Evolutionary conservation across 2,888 invertebrate genomes (phyloP).

Genomic region (Xestoiulus laeticollis): DNA sequence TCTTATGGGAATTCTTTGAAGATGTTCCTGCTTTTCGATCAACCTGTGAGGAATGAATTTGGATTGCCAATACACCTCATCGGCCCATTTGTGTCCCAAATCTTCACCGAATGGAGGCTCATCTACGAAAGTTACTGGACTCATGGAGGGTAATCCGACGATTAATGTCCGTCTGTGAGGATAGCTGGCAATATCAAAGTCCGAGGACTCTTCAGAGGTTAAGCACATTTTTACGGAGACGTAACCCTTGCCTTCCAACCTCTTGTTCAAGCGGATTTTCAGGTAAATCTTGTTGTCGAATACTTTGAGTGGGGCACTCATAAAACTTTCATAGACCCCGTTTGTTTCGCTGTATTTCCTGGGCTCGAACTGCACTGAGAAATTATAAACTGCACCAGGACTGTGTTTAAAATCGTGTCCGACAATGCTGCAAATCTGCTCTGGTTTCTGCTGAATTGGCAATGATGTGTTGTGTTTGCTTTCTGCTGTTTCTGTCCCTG

Average conservation of each 20-base stretch:
- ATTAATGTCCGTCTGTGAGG: background rate
- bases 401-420: background rate
- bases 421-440: background rate
- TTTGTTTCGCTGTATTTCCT: background rate
- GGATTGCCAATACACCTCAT: background rate
- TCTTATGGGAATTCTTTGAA: background rate
- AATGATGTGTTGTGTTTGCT: background rate
- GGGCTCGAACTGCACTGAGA: background rate
- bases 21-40: background rate
- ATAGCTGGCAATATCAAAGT: background rate
- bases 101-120: constrained; percentile 7
- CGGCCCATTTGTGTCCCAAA: background rate
- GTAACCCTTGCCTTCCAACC: background rate
- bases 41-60: background rate
- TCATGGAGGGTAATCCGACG: background rate
- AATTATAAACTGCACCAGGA: background rate
- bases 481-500: background rate
- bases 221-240: background rate
- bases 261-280: background rate
- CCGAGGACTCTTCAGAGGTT: background rate
- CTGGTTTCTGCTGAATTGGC: background rate
- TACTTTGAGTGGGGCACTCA: background rate
- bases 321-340: background rate
- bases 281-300: background rate
- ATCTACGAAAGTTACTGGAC: background rate